Percentiles rank a stretch among this genome's conserved stretches.
Conservation (phyloP, 2,797 vertebrate genomes). For the Pelochelys cantorii region DNA sequence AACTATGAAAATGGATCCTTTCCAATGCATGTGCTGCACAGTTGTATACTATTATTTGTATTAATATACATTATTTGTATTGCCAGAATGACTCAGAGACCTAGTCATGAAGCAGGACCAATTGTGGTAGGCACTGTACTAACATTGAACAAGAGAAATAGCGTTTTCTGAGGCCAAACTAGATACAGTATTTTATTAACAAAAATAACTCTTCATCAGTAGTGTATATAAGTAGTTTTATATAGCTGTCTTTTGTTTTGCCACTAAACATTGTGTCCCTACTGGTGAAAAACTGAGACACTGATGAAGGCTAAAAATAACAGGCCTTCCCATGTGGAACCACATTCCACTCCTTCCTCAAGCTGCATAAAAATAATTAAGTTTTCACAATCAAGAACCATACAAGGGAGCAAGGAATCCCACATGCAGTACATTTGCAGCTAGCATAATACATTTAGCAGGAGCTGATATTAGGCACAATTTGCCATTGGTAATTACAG, state of each 20-base stretch:
- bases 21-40: neutral
- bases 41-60: neutral
- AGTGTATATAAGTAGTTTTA: neutral
- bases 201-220: constrained; percentile 17
- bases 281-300: neutral
- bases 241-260: constrained; percentile 20
- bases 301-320: constrained; percentile 34
- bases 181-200: neutral
- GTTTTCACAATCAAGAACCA: constrained; percentile 21
- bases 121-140: neutral
- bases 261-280: constrained; percentile 20
- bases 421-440: neutral
- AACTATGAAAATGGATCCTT: neutral
- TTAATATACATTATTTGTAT: neutral
- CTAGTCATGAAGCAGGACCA: neutral
- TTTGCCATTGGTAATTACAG: constrained; percentile 1
- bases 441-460: constrained; percentile 22
- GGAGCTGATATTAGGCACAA: neutral
- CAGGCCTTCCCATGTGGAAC: constrained; percentile 2
- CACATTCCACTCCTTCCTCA: fast-evolving
- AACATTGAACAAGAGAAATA: neutral
- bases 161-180: neutral
- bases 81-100: neutral
- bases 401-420: neutral
- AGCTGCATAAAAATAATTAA: neutral